These are phyloP conservation scores for Eilema caniola DNA, from an alignment of 2,888 invertebrate species.

Conservation along the genomic window DNA sequence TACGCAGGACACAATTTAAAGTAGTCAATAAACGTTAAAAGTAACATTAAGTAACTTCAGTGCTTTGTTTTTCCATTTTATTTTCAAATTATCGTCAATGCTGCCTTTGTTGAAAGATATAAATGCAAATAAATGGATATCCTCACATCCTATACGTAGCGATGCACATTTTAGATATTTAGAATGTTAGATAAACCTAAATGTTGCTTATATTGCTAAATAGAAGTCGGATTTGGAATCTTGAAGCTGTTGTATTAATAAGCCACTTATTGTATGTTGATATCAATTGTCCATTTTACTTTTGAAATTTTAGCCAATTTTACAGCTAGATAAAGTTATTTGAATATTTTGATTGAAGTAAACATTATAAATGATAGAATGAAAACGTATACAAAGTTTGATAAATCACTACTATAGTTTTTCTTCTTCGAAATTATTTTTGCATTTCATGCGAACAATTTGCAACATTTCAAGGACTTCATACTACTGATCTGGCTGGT, in stretches of 20 bases:
- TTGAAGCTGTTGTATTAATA: constrained; percentile 17
- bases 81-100: constrained; percentile 43
- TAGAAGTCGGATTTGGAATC: constrained; percentile 14
- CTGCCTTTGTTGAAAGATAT: constrained; percentile 29
- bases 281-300: too few species aligned
- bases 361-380: too few species aligned
- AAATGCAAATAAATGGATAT: constrained; percentile 39
- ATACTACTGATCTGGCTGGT: neutral
- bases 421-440: too few species aligned
- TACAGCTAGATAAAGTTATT: neutral
- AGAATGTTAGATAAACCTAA: constrained; percentile 20
- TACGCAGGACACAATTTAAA: constrained; percentile 81
- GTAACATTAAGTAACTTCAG: constrained; percentile 71
- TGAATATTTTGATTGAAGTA: too few species aligned
- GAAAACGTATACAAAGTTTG: too few species aligned
- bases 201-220: constrained; percentile 21
- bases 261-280: too few species aligned
- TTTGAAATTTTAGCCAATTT: neutral
- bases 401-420: too few species aligned
- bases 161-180: constrained; percentile 18
- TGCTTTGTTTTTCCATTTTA: constrained; percentile 59
- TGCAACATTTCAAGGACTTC: too few species aligned
- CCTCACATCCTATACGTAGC: constrained; percentile 23
- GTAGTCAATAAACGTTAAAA: constrained; percentile 77
- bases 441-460: too few species aligned